Conservation (phyloP, 2,113 vertebrate species). For the Caranx melampygus region DNA sequence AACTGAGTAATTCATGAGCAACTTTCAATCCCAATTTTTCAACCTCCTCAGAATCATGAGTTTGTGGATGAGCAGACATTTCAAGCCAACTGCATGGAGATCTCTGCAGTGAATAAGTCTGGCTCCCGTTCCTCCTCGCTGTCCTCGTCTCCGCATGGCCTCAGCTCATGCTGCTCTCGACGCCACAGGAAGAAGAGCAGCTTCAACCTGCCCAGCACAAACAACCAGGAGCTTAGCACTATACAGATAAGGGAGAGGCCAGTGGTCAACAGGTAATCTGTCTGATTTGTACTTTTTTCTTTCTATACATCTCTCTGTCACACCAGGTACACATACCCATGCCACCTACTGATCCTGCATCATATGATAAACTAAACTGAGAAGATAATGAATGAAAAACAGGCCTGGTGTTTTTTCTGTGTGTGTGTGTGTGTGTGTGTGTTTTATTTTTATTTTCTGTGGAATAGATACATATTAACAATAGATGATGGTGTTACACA, state of each 20-base stretch:
- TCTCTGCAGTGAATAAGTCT: constrained; percentile 89
- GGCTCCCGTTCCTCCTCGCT: constrained; percentile 91
- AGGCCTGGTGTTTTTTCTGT: no score
- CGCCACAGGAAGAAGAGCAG: constrained; percentile 95
- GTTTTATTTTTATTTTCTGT: no score
- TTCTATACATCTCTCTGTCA: neutral
- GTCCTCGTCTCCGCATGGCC: constrained; percentile 89
- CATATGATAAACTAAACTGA: neutral
- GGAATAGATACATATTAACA: no score
- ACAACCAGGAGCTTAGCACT: constrained; percentile 94
- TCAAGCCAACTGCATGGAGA: constrained; percentile 96
- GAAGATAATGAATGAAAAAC: neutral
- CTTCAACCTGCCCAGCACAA: constrained; percentile 92
- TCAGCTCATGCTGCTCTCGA: constrained; percentile 94
- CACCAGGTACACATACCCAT: constrained; percentile 5
- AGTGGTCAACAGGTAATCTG: constrained; percentile 69
- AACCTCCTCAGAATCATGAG: constrained; percentile 90
- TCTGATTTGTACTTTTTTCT: neutral
- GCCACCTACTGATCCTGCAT: neutral
- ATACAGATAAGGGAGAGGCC: constrained; percentile 81
- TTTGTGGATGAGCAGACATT: constrained; percentile 99
- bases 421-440: no score
- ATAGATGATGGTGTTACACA: no score
- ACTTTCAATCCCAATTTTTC: constrained; percentile 21
- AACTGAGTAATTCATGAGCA: constrained; percentile 56